A percentile compares a stretch with the other conserved stretches of the same genome.
Evolutionary conservation across 2,797 vertebrate species (phyloP).

Genomic region (Phrynocephalus guinanensis): DNA sequence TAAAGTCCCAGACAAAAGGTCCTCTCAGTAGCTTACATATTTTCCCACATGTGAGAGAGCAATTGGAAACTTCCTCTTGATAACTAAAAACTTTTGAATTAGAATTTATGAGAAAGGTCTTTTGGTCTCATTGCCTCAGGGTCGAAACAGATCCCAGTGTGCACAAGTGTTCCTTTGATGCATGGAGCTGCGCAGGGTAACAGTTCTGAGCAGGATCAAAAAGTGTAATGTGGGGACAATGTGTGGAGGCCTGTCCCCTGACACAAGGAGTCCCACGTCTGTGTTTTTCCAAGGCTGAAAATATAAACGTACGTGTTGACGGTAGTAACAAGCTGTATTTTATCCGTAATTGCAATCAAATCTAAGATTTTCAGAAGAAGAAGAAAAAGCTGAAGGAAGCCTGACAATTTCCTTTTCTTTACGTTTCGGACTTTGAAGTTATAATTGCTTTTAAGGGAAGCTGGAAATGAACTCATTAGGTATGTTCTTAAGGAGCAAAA

Average conservation of each 20-base stretch:
- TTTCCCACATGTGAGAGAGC: conserved; percentile 81
- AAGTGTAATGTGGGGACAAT: conserved; percentile 71
- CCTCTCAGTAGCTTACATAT: conserved; percentile 79
- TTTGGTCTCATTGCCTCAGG: conserved; percentile 72
- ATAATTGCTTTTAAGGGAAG: conserved; percentile 60
- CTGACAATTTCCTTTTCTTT: conserved; percentile 74
- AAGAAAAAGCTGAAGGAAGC: conserved; percentile 66
- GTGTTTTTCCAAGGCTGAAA: conserved; percentile 70
- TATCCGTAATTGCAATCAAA: conserved; percentile 68
- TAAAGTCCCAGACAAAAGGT: conserved; percentile 78
- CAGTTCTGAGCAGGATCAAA: conserved; percentile 71
- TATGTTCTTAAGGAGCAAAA: conserved; percentile 57
- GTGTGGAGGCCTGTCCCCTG: conserved; percentile 69
- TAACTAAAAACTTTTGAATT: conserved; percentile 79
- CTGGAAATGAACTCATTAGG: conserved; percentile 52
- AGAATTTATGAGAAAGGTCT: conserved; percentile 81
- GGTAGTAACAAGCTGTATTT: conserved; percentile 61
- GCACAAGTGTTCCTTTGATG: conserved; percentile 73
- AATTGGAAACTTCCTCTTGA: conserved; percentile 82
- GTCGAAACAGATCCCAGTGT: conserved; percentile 77
- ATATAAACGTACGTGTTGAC: conserved; percentile 62
- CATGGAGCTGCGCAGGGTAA: conserved; percentile 69
- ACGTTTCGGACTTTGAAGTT: conserved; percentile 69
- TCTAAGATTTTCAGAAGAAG: conserved; percentile 66
- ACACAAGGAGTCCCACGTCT: conserved; percentile 62